Conservation (phyloP, 1,140 invertebrate genomes). For the Acromyrmex echinatior region DNA sequence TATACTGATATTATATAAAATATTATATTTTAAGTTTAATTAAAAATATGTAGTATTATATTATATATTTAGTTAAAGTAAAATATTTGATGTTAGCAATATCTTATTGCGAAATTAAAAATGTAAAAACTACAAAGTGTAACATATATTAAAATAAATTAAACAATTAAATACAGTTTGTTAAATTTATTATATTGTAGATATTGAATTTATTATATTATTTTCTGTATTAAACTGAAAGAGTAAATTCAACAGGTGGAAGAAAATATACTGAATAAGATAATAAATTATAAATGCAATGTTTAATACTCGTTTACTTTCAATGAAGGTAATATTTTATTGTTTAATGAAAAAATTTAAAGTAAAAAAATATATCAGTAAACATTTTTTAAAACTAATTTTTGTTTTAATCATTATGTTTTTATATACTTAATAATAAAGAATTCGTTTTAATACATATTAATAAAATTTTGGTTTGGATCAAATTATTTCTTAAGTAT, state of each 20-base stretch:
- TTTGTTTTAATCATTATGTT: neutral
- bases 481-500: conserved; percentile 4
- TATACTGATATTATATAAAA: neutral
- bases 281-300: conserved; percentile 1
- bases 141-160: neutral
- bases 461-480: neutral
- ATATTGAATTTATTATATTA: neutral
- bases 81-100: neutral
- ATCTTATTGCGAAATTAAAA: neutral
- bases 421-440: neutral
- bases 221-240: neutral
- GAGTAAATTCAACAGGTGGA: conserved; percentile 79
- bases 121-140: neutral
- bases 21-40: neutral
- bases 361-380: neutral
- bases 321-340: neutral
- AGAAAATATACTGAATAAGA: conserved; percentile 51
- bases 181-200: neutral
- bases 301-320: neutral
- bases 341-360: neutral
- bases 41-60: neutral
- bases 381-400: neutral
- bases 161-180: neutral
- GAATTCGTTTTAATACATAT: too few species aligned
- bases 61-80: conserved; percentile 14